Evolutionary conservation across 2,888 invertebrate species (phyloP).

Genomic region (Arenicola marina): DNA sequence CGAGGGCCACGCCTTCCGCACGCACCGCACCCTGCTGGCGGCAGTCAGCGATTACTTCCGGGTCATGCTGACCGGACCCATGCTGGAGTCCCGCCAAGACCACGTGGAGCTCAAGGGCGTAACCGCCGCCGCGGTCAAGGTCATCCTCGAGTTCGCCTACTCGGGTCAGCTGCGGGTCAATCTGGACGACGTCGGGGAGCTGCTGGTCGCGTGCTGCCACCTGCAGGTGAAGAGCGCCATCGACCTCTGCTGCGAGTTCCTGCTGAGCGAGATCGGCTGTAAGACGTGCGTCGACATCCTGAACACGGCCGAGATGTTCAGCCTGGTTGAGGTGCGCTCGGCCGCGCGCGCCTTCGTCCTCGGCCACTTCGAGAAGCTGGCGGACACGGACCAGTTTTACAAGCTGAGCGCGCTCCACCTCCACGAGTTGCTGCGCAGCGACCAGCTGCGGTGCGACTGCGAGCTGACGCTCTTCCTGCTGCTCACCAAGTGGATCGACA

Average conservation of each 20-base stretch:
- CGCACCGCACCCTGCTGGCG: constrained; percentile 21
- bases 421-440: constrained; percentile 7
- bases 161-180: constrained; percentile 18
- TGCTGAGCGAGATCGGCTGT: constrained; percentile 13
- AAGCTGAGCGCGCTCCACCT: constrained; percentile 15
- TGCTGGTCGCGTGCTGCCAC: constrained; percentile 21
- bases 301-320: constrained; percentile 20
- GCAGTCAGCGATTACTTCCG: constrained; percentile 25
- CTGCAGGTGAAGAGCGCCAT: constrained; percentile 19
- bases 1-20: constrained; percentile 20
- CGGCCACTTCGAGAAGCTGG: constrained; percentile 16
- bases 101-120: constrained; percentile 27
- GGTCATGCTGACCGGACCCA: constrained; percentile 22
- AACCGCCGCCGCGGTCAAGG: constrained; percentile 14
- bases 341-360: constrained; percentile 13
- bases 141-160: constrained; percentile 22
- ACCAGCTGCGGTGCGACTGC: constrained; percentile 1
- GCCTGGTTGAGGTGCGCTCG: constrained; percentile 5
- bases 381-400: constrained; percentile 17
- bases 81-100: constrained; percentile 25
- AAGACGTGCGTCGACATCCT: constrained; percentile 21
- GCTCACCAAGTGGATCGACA: constrained; percentile 17
- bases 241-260: constrained; percentile 16
- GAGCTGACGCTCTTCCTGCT: constrained; percentile 16
- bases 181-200: constrained; percentile 18